phyloP scores from a whole-genome alignment of 2,888 invertebrate species.

The Crossocerus cetratus region DNA sequence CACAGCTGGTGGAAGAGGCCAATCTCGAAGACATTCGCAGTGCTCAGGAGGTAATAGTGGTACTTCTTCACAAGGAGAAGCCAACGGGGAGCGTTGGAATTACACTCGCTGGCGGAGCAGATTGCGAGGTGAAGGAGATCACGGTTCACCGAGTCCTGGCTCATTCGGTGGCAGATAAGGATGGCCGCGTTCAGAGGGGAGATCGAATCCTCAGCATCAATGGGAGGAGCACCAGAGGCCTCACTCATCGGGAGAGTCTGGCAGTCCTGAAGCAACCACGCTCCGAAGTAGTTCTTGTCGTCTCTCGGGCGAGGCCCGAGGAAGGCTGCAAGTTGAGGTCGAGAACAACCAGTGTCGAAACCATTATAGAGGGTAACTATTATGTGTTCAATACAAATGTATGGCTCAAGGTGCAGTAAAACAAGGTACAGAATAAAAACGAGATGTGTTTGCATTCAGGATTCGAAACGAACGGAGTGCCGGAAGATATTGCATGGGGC shows the following conservation, averaged over 20 bases:
- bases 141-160: conserved; percentile 92
- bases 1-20: conserved; percentile 83
- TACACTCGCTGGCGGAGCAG: conserved; percentile 91
- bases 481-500: conserved; percentile 79
- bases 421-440: neutral
- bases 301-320: conserved; percentile 79
- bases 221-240: conserved; percentile 87
- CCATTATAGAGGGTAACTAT: conserved; percentile 71
- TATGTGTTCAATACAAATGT: neutral
- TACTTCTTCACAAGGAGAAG: conserved; percentile 83
- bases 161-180: conserved; percentile 91
- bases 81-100: conserved; percentile 89
- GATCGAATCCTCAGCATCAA: conserved; percentile 94
- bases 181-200: conserved; percentile 91
- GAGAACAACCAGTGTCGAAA: conserved; percentile 72
- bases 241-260: conserved; percentile 92
- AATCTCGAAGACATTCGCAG: conserved; percentile 80
- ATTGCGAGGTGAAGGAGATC: conserved; percentile 94
- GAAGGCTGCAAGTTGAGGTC: conserved; percentile 62
- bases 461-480: conserved; percentile 68
- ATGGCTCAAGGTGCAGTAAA: neutral
- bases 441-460: conserved; percentile 48
- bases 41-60: conserved; percentile 81
- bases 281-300: conserved; percentile 87
- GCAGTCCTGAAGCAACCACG: conserved; percentile 89